Base-by-base conservation (phyloP, 2,113 vertebrate genomes). In the Sarotherodon lohbergeri region DNA sequence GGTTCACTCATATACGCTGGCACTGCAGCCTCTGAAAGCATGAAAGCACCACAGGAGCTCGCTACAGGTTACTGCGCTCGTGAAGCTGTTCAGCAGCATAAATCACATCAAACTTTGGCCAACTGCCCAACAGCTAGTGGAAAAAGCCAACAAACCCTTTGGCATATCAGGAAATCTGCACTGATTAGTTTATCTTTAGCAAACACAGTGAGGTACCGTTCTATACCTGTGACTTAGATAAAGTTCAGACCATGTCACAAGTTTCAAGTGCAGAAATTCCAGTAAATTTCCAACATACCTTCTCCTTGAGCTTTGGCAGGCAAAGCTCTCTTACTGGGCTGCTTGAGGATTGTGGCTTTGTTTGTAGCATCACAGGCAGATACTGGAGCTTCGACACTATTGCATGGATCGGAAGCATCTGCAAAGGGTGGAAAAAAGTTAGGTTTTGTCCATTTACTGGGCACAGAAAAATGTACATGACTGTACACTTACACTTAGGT, bases 301-400 rank as follows among this genome's bases (percentile, higher is more conserved):
- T 85, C 9, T 73, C 39, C 91, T 78, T 84, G 59, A 19, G 8
- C 7, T 91, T 89, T 90, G 36, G 78, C 22, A 14, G 59, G 50
- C 7, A 86, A 61, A 76, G 68, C 8, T 86, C 13, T 91, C 27
- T 87, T 89, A 32, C 7, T 13, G 17, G 59, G 55, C n/a, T 3
- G 91, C 59, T 91, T 95, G 6, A 82, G n/a, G 61, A 5, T 88
- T 88, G 61, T 93, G 2, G 32, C 12, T 88, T 12, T 24, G 43
- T 71, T 89, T 27, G 54, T 6, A 34, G 78, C 9, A 48, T 79
- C 85, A 57, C 7, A 63, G 11, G 54, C 14, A 59, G 88, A 32
- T 56, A 41, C 3, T 19, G 68, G 5, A 4, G 66, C 27, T 34
- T 89, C 85, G 3, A 34, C 5, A 54, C 7, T 10, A 81, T 2